Evolutionary conservation across 2,888 invertebrate species (phyloP).

Genomic region (Eupeodes luniger): DNA sequence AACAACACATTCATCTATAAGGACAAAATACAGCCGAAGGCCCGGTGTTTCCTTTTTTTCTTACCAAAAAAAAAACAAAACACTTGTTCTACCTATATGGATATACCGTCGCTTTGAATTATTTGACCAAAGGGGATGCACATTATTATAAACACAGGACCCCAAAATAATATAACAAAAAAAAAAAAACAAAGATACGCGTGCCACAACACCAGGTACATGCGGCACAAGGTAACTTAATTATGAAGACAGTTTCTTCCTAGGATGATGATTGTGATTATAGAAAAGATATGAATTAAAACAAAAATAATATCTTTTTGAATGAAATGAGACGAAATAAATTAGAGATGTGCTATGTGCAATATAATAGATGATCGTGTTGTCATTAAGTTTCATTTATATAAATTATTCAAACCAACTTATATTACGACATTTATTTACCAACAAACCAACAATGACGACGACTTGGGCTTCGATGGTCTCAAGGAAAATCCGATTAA

Average conservation of each 20-base stretch:
- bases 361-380: neutral
- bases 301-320: neutral
- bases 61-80: constrained; percentile 20
- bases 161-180: neutral
- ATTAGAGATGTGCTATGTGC: constrained; percentile 2
- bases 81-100: constrained; percentile 33
- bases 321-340: neutral
- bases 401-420: neutral
- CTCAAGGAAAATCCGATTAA: too few species aligned
- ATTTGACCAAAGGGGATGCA: constrained; percentile 59
- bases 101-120: constrained; percentile 52
- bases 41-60: constrained; percentile 66
- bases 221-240: constrained; percentile 12
- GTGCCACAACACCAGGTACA: constrained; percentile 61
- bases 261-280: constrained; percentile 42
- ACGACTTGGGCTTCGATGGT: too few species aligned
- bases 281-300: constrained; percentile 21
- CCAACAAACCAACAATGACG: neutral
- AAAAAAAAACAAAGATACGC: constrained; percentile 52
- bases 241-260: neutral
- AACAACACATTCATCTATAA: constrained; percentile 26
- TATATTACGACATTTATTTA: neutral
- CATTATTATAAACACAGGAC: constrained; percentile 23
- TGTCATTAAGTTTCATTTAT: neutral
- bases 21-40: constrained; percentile 62